Evolutionary conservation across 2,888 invertebrate species (phyloP), one percentile per base, ranked within the genome.

Genomic region (Nasonovia ribisnigri): DNA sequence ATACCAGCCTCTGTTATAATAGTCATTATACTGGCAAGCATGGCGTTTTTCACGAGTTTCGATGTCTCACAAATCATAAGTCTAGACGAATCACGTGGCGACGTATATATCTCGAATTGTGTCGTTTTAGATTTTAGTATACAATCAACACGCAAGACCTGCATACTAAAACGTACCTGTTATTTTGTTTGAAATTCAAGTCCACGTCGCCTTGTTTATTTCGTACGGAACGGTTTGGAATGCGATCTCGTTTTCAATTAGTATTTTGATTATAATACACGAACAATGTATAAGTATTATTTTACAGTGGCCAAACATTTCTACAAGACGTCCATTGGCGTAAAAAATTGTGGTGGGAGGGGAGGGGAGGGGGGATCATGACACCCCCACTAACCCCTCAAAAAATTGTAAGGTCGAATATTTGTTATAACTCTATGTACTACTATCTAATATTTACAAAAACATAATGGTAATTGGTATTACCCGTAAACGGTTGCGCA

Each of bases 201-300:
- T 42, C 36, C 36, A 1, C 77, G 36, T 77, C 8, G 36, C 36
- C 20, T 77, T 36, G 77, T 77, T 77, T 77, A 77, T 77, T 77
- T 77, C 77, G 36, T 77, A 77, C 36, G 16, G 67, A 16, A 67
- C 16, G 20, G 20, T 77, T 77, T 36, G 77, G 77, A 77, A 77
- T 77, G 67, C 36, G 36, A 36, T 77, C 67, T 77, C 67, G 67
- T 77, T 77, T 77, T 77, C 67, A 77, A 77, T 36, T 77, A 77
- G 20, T 16, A 77, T 36, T 77, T 77, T 11, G 77, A 8, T 36
- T 77, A 20, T 36, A 77, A 20, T 36, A 77, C 36, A 77, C 36
- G 20, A 77, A 1, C 36, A 36, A 3, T 4, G 20, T 77, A 77
- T 36, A 36, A 36, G 20, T 77, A 36, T 20, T 77, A 36, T 77